These are phyloP conservation scores for Neria commutata DNA, from an alignment of 2,888 invertebrate genomes.

Conservation along the genomic window DNA sequence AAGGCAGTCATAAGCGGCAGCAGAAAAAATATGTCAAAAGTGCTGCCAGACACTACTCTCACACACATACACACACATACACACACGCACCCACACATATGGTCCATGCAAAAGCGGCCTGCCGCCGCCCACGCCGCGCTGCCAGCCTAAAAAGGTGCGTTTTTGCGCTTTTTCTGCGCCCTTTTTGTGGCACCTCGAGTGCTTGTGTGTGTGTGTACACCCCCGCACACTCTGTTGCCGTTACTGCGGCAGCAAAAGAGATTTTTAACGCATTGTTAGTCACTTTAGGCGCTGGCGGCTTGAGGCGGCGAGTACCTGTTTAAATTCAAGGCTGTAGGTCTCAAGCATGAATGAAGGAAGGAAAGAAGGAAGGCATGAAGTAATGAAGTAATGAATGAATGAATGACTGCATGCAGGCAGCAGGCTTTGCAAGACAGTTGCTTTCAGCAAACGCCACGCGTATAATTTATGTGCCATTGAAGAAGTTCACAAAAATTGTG, in stretches of 20 bases:
- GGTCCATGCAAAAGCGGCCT: not conserved
- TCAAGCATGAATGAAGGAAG: conserved; percentile 9
- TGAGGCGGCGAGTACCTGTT: conserved; percentile 25
- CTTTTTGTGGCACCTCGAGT: no score
- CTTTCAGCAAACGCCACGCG: conserved; percentile 43
- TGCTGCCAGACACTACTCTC: conserved; percentile 32
- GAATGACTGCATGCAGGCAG: no score
- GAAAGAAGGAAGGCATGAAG: conserved; percentile 10
- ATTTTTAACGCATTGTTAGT: conserved; percentile 5
- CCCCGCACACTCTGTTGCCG: conserved; percentile 12
- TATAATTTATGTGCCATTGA: conserved; percentile 48
- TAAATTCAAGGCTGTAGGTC: conserved; percentile 41
- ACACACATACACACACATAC: not conserved
- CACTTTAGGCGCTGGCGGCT: conserved; percentile 7
- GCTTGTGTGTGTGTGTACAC: conserved; percentile 7
- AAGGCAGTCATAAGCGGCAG: no score
- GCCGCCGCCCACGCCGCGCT: conserved; percentile 20
- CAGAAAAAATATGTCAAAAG: conserved; percentile 51
- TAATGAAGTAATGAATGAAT: no score
- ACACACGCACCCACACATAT: not conserved
- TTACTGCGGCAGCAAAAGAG: not conserved
- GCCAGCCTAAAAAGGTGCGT: conserved; percentile 22
- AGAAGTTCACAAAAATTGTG: no score
- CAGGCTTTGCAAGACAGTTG: not conserved
- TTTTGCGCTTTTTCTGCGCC: not conserved